These are phyloP conservation scores for Cyrtodaria siliqua DNA, from an alignment of 2,888 invertebrate genomes.

Conservation along the genomic window DNA sequence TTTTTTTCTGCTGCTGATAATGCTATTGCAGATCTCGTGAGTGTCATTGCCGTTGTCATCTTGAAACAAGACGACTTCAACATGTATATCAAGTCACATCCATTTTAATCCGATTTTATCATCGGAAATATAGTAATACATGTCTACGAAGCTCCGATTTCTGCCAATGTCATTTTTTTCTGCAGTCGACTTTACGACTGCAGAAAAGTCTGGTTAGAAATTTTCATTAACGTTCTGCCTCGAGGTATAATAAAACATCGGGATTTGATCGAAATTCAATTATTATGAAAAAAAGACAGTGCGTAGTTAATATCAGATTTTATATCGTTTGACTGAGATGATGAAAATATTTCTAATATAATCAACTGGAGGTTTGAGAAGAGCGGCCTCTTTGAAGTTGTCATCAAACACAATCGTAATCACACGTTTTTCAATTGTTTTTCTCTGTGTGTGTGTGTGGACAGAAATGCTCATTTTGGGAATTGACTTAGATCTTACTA, in stretches of 20 bases:
- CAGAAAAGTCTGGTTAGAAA: conserved; percentile 33
- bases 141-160: no score
- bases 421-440: neutral
- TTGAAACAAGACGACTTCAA: no score
- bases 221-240: conserved; percentile 53
- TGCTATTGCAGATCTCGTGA: no score
- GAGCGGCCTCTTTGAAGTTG: neutral
- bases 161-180: no score
- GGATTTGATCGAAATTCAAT: conserved; percentile 60
- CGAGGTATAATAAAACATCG: conserved; percentile 49
- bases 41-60: no score
- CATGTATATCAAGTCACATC: no score
- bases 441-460: no score
- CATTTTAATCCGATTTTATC: no score
- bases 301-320: conserved; percentile 49
- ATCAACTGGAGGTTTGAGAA: neutral
- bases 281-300: conserved; percentile 55
- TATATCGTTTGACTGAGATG: conserved; percentile 39
- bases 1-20: no score
- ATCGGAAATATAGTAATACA: no score
- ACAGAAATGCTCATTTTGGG: no score
- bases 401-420: neutral
- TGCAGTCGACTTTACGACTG: conserved; percentile 23
- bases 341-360: conserved; percentile 15
- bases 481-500: no score